phyloP scores from a whole-genome alignment of 2,113 vertebrate genomes.

The Chamaetylas fuelleborni region DNA sequence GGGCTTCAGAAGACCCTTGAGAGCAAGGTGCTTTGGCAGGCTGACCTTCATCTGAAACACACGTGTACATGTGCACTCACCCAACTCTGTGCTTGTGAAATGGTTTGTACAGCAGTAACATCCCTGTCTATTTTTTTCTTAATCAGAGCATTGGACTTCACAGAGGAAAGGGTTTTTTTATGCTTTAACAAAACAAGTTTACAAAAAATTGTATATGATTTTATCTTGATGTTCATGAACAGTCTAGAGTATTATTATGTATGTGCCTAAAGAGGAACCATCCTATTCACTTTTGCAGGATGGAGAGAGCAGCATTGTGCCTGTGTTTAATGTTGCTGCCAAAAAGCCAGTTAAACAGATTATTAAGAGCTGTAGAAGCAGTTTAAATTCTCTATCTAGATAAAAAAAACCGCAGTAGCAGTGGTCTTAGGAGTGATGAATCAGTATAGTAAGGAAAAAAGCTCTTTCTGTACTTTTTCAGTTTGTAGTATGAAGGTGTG shows the following conservation, averaged over 20 bases:
- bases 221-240: neutral
- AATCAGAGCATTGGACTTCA: neutral
- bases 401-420: neutral
- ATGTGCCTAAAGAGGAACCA: neutral
- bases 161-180: neutral
- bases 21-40: neutral
- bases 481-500: neutral
- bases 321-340: neutral
- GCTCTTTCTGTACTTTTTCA: neutral
- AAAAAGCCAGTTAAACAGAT: conserved; percentile 1
- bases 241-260: neutral
- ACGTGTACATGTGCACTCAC: neutral
- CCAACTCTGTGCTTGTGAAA: rapidly evolving
- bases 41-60: neutral
- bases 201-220: neutral
- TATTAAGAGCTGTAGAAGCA: neutral
- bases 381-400: neutral
- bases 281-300: neutral
- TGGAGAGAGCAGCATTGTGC: neutral
- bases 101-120: neutral
- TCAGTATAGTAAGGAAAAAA: neutral
- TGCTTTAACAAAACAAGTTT: neutral
- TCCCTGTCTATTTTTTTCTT: neutral
- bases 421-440: neutral
- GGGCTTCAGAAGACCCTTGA: neutral